phyloP scores from a whole-genome alignment of 2,113 vertebrate species.

The pig (Sus scrofa) region DNA sequence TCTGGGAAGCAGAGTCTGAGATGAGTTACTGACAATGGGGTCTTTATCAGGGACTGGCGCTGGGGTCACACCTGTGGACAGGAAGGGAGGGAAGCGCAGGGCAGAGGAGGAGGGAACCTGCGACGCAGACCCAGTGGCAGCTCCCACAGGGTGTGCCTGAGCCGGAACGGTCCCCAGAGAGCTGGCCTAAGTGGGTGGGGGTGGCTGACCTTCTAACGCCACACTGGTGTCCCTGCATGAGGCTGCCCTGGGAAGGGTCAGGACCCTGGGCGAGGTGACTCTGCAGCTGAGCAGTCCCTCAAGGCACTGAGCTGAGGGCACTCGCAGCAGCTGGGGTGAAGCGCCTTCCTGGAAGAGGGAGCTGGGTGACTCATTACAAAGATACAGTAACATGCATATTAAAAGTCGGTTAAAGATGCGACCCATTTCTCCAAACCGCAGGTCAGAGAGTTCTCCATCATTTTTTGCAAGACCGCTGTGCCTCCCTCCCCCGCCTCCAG shows the following conservation, averaged over 20 bases:
- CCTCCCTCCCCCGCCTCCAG: neutral
- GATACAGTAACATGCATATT: neutral
- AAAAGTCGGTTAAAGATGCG: neutral
- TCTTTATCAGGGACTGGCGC: neutral
- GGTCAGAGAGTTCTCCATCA: neutral
- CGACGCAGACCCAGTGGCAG: fast-evolving
- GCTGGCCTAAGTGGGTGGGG: neutral
- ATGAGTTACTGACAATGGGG: neutral
- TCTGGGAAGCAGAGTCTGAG: neutral
- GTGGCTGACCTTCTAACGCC: too few species aligned
- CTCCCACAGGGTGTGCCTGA: fast-evolving
- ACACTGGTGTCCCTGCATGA: fast-evolving
- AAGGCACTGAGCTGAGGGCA: neutral
- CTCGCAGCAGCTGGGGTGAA: neutral
- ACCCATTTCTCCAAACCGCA: neutral
- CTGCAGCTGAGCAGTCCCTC: neutral
- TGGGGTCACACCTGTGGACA: neutral
- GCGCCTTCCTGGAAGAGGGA: neutral
- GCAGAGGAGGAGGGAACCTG: neutral
- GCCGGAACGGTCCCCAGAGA: fast-evolving
- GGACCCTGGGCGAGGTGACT: neutral
- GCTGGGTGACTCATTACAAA: neutral
- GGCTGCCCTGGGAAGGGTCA: fast-evolving
- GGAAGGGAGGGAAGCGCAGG: neutral
- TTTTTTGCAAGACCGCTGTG: neutral